A percentile compares a stretch with the other conserved stretches of the same genome.
These are phyloP conservation scores for Thinocorus orbignyianus DNA, from an alignment of 2,113 vertebrate species.

Conservation along the genomic window DNA sequence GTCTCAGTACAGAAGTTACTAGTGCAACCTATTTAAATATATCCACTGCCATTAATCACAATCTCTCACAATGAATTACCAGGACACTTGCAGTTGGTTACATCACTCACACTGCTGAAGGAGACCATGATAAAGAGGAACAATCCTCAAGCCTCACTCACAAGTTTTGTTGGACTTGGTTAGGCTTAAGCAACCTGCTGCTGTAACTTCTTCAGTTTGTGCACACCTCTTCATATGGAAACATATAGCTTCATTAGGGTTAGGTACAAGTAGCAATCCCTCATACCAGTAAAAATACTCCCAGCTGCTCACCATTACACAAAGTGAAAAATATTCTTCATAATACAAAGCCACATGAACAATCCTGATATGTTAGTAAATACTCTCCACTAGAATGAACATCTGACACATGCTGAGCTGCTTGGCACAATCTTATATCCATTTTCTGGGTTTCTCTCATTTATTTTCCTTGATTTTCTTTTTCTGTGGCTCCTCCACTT, in stretches of 20 bases:
- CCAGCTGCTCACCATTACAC: slow-evolving; percentile 1
- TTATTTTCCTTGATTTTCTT: neutral
- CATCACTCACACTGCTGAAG: neutral
- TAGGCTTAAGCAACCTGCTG: neutral
- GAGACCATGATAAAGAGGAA: neutral
- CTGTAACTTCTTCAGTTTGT: neutral
- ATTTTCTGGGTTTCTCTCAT: slow-evolving; percentile 1
- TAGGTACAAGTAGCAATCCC: neutral
- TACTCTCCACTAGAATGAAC: neutral
- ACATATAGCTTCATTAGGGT: neutral
- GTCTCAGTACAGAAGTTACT: neutral
- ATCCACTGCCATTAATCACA: neutral
- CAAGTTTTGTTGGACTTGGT: neutral
- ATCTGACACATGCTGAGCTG: neutral
- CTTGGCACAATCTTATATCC: neutral
- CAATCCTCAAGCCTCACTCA: neutral
- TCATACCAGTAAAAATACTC: neutral
- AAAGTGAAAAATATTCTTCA: slow-evolving; percentile 28
- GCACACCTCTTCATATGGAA: neutral
- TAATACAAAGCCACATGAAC: slow-evolving; percentile 20
- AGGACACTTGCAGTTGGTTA: fast-evolving
- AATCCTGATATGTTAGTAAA: slow-evolving; percentile 39
- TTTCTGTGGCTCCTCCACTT: slow-evolving; percentile 5
- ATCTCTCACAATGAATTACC: fast-evolving
- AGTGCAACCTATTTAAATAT: neutral